Base-by-base conservation (phyloP, 2,113 vertebrate species). In the Podilymbus podiceps region DNA sequence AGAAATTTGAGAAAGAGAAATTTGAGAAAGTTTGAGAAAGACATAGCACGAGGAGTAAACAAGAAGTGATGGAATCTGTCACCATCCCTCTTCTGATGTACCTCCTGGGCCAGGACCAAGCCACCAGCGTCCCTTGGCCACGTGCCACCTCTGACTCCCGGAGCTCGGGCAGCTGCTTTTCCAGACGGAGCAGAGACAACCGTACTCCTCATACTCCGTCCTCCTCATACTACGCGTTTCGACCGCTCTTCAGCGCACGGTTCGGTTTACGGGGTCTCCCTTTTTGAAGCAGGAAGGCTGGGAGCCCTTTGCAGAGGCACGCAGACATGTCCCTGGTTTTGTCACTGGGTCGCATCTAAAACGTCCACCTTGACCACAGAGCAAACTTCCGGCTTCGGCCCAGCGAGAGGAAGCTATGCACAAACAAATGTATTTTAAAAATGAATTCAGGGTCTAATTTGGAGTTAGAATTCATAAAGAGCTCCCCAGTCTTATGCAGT, bases 151-250 rank as follows among this genome's bases (percentile, higher is more conserved):
- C 68, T 9, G 25, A 10, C 7, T 38, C 24, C 71, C 23, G 31
- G 27, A 55, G 31, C 73, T 58, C 73, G 38, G 35, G 6, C 2
- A 2, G 35, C 23, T 30, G 42, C 38, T 82, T 23, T 2, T 28
- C 42, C 63, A 9, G 22, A 22, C 11, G 2, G 40, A 35, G 38
- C 62, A 25, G 20, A 44, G 40, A 9, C 24, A 53, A 6, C 16
- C 38, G 7, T 31, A 12, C 50, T 60, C 18, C 35, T 62, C 40
- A 6, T 2, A 2, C 6, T 3, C 38, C 38, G 7, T 31, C 15
- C 50, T 60, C 18, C 35, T 62, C 40, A 6, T 2, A 2, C 6
- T 3, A 11, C 3, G 1, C 3, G 0, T 58, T 64, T 11, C 44
- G 66, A 49, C 16, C 2, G 0, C 19, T 24, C 35, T 28, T 58